These are phyloP conservation scores for Mimas tiliae DNA, from an alignment of 2,888 invertebrate genomes.

Conservation along the genomic window DNA sequence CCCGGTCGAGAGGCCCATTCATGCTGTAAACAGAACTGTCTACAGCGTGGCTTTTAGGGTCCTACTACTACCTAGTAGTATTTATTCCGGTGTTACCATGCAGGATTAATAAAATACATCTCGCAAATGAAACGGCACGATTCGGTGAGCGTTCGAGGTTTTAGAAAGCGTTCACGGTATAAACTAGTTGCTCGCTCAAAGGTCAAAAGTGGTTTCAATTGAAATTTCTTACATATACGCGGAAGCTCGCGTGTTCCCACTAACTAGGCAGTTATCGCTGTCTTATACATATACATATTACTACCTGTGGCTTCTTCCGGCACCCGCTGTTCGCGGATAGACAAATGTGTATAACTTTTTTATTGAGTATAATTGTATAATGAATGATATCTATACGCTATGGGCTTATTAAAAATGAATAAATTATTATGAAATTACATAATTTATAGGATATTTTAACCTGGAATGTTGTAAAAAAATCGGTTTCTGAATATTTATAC, in stretches of 20 bases:
- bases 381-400: no score
- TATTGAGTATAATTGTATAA: not conserved
- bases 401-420: no score
- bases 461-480: no score
- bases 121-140: constrained; percentile 6
- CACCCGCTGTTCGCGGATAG: not conserved
- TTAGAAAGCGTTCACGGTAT: constrained; percentile 26
- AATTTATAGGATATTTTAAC: no score
- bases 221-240: constrained; percentile 33
- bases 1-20: no score
- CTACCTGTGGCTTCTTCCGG: not conserved
- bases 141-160: not conserved
- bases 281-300: not conserved
- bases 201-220: constrained; percentile 39
- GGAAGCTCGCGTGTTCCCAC: constrained; percentile 35
- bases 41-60: no score
- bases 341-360: not conserved
- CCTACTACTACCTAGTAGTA: no score
- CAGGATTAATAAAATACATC: not conserved
- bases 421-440: no score
- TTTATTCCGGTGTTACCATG: not conserved
- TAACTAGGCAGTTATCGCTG: not conserved
- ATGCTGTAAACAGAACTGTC: no score
- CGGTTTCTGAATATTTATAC: no score
- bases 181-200: constrained; percentile 30